These are phyloP conservation scores for Cephus sareptanus DNA, from an alignment of 2,888 invertebrate species.

Conservation along the genomic window DNA sequence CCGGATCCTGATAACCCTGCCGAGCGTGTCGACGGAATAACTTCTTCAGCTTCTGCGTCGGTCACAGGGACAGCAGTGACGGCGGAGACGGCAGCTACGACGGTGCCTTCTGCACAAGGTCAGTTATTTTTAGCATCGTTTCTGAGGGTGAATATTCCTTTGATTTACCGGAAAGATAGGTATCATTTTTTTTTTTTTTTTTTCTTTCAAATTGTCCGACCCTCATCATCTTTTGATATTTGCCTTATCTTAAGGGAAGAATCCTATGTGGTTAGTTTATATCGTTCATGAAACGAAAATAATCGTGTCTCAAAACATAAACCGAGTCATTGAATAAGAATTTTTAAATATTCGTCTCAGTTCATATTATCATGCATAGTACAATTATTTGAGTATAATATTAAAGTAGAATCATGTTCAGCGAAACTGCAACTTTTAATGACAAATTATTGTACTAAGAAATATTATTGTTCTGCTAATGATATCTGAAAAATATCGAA, in stretches of 20 bases:
- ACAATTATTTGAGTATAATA: background rate
- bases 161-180: background rate
- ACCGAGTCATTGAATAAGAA: background rate
- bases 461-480: too few species aligned
- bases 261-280: background rate
- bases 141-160: background rate
- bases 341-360: background rate
- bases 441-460: background rate
- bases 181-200: background rate
- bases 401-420: background rate
- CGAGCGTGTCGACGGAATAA: background rate
- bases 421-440: background rate
- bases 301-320: background rate
- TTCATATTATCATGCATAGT: background rate
- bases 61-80: background rate
- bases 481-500: background rate
- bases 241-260: background rate
- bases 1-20: constrained; percentile 37
- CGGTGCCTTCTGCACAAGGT: background rate
- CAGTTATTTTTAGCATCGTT: background rate
- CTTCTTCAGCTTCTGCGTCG: background rate
- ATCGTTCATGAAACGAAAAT: background rate
- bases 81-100: background rate
- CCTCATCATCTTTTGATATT: background rate
- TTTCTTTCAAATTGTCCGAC: background rate